Conservation (phyloP, 2,797 vertebrate species). For the Alectoris magna region DNA sequence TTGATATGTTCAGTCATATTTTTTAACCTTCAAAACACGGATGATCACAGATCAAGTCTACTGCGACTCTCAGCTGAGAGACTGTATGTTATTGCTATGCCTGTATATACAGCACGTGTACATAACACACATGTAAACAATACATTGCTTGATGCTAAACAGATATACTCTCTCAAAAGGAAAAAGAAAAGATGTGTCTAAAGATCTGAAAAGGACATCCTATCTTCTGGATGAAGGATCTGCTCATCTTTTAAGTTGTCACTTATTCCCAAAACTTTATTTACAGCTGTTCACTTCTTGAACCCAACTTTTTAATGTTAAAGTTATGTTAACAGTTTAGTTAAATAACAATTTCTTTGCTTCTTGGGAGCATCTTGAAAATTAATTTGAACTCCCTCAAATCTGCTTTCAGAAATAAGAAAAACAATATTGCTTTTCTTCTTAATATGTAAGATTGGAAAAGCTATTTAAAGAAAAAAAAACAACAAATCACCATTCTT, state of each 20-base stretch:
- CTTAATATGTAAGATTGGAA: background rate
- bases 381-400: background rate
- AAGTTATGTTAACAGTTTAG: background rate
- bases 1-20: background rate
- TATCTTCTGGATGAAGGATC: background rate
- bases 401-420: background rate
- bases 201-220: background rate
- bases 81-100: background rate
- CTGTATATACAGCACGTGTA: background rate
- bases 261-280: background rate
- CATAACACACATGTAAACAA: fast-evolving
- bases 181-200: background rate
- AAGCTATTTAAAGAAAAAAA: background rate
- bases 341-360: background rate
- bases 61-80: background rate
- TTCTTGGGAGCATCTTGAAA: background rate
- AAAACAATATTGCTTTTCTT: background rate
- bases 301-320: background rate
- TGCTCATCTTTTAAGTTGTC: background rate
- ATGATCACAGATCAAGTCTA: background rate
- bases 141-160: background rate
- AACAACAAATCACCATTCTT: background rate
- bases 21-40: background rate
- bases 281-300: background rate
- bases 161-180: background rate